Percentiles rank a stretch among this genome's conserved stretches.
These are phyloP conservation scores for Onychomys torridus DNA, from an alignment of 2,797 vertebrate species.

Conservation along the genomic window DNA sequence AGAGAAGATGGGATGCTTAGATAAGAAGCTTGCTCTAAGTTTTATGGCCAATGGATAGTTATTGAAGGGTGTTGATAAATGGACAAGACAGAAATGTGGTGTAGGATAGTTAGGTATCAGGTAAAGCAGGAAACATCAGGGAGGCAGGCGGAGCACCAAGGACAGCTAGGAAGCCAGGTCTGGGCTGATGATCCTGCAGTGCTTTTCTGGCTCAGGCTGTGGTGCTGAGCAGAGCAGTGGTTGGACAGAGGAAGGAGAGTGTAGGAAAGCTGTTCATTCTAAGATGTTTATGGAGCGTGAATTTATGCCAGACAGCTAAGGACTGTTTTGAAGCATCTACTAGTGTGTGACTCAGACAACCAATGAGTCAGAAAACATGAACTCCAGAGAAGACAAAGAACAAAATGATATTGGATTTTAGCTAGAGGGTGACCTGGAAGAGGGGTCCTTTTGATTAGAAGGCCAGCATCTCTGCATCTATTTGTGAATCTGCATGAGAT, in stretches of 20 bases:
- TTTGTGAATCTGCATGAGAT: background rate
- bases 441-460: slow-evolving; percentile 16
- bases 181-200: background rate
- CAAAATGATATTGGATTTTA: slow-evolving; percentile 55
- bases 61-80: slow-evolving; percentile 6
- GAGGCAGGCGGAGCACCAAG: background rate
- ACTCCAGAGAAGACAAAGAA: background rate
- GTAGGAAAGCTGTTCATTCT: slow-evolving; percentile 7
- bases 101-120: background rate
- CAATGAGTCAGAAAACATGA: background rate
- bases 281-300: background rate
- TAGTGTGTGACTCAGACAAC: background rate
- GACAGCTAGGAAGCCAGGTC: background rate
- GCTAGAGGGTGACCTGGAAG: background rate
- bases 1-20: background rate
- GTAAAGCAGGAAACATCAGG: background rate
- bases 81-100: background rate
- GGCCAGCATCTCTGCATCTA: background rate
- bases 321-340: slow-evolving; percentile 9
- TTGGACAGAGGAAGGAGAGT: background rate
- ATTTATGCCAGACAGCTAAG: background rate
- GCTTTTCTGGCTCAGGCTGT: slow-evolving; percentile 2
- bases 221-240: background rate
- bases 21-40: slow-evolving; percentile 1
- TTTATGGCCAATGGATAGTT: slow-evolving; percentile 4